phyloP scores from a whole-genome alignment of 2,113 vertebrate species.

The Oryzias woworae region DNA sequence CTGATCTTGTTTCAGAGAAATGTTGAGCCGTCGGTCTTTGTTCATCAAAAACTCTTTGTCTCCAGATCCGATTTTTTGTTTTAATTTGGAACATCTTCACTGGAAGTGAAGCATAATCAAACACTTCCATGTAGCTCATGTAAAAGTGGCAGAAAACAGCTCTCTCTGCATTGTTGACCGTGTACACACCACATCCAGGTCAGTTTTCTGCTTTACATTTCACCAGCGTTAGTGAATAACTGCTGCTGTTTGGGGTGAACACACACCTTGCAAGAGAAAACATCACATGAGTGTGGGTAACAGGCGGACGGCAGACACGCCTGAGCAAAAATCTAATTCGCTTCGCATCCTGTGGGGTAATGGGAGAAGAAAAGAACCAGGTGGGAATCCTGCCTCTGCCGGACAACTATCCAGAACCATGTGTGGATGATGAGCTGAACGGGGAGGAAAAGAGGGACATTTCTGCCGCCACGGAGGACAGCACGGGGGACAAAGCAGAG shows the following conservation, averaged over 20 bases:
- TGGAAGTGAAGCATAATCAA: background rate
- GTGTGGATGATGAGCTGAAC: slow-evolving; percentile 1
- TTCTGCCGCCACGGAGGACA: slow-evolving; percentile 2
- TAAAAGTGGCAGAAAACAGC: background rate
- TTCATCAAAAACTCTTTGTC: no score
- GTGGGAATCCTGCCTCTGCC: slow-evolving; percentile 2
- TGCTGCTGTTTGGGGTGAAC: slow-evolving; percentile 59
- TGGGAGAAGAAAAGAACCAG: slow-evolving; percentile 38
- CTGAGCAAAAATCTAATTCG: slow-evolving; percentile 10
- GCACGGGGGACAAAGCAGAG: background rate
- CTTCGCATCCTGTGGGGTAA: slow-evolving; percentile 11
- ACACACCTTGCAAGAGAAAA: slow-evolving; percentile 24
- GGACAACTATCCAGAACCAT: slow-evolving; percentile 22
- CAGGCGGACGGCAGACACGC: slow-evolving; percentile 11
- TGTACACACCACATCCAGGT: slow-evolving; percentile 34
- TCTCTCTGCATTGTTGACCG: slow-evolving; percentile 21
- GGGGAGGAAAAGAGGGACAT: background rate
- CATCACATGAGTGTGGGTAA: slow-evolving; percentile 28
- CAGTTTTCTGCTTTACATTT: slow-evolving; percentile 35
- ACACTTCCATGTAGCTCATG: slow-evolving; percentile 8
- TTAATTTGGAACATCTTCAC: background rate
- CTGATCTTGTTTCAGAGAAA: no score
- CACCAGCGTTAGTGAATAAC: slow-evolving; percentile 24
- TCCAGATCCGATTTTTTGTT: background rate
- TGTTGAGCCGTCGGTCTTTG: no score